Evolutionary conservation across 2,113 vertebrate genomes (phyloP).

Genomic region (Scomber japonicus): DNA sequence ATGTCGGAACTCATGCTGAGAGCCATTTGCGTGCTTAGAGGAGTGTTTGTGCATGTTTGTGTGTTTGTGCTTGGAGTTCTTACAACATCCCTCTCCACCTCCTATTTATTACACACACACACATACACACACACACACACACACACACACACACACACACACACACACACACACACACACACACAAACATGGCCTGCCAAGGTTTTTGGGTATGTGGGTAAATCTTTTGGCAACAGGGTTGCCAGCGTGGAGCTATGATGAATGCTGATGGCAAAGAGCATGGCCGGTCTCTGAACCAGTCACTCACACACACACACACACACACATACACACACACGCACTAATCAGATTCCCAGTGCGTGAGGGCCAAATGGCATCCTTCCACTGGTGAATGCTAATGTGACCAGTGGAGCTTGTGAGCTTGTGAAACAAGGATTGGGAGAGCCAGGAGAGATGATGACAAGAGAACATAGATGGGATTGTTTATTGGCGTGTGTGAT

Average conservation of each 20-base stretch:
- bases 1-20: constrained; percentile 66
- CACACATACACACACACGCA: constrained; percentile 57
- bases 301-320: constrained; percentile 55
- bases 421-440: constrained; percentile 73
- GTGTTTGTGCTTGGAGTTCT: constrained; percentile 63
- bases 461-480: constrained; percentile 73
- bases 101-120: constrained; percentile 25
- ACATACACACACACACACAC: constrained; percentile 1
- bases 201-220: constrained; percentile 75
- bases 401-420: constrained; percentile 75
- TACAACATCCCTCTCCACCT: constrained; percentile 49
- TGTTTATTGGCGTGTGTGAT: constrained; percentile 68
- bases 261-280: constrained; percentile 83
- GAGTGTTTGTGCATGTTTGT: constrained; percentile 59
- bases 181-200: constrained; percentile 60
- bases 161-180: constrained; percentile 30
- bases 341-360: constrained; percentile 79
- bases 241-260: constrained; percentile 77
- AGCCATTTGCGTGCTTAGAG: constrained; percentile 71
- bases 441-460: constrained; percentile 75
- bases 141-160: constrained; percentile 15
- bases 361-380: constrained; percentile 80
- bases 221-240: constrained; percentile 78
- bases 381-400: constrained; percentile 84
- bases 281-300: constrained; percentile 73